These are phyloP conservation scores for Quadriops clusia DNA, from an alignment of 2,888 invertebrate species.

Conservation along the genomic window DNA sequence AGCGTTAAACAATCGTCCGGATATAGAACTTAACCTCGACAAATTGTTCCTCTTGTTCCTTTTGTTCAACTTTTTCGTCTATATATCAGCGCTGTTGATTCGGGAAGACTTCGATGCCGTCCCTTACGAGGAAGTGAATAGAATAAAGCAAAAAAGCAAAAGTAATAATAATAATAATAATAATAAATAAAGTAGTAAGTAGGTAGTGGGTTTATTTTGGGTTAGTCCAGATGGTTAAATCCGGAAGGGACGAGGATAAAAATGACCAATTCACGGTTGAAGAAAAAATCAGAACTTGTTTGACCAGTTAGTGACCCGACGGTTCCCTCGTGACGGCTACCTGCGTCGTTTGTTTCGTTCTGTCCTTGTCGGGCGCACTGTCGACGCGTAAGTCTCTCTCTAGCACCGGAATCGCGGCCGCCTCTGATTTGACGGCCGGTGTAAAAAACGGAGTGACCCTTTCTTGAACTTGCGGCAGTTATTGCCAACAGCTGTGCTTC, in stretches of 20 bases:
- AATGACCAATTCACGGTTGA: slow-evolving; percentile 25
- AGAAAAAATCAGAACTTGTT: slow-evolving; percentile 29
- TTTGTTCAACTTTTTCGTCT: no score
- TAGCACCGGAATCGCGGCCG: slow-evolving; percentile 3
- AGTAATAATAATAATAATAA: not conserved
- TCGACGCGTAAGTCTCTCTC: slow-evolving; percentile 1
- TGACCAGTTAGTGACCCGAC: slow-evolving; percentile 33
- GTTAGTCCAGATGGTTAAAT: slow-evolving; percentile 9
- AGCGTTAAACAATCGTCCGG: no score
- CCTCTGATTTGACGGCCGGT: slow-evolving; percentile 7
- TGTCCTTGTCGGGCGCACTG: slow-evolving; percentile 7
- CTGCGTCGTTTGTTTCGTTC: slow-evolving; percentile 1
- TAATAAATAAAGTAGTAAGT: not conserved
- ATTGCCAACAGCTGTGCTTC: no score
- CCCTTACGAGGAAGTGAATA: no score
- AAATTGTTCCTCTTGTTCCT: no score
- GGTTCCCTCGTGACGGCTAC: not conserved
- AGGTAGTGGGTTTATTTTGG: no score
- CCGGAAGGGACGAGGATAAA: slow-evolving; percentile 29
- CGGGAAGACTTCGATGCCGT: no score
- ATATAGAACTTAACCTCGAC: no score
- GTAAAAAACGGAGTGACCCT: slow-evolving; percentile 22
- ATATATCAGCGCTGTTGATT: no score
- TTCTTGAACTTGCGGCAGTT: slow-evolving; percentile 23
- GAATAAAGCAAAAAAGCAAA: slow-evolving; percentile 1